Evolutionary conservation across 1,140 invertebrate genomes (phyloP), one percentile per base, ranked within the genome.

Genomic region (Drosophila fuyamai): DNA sequence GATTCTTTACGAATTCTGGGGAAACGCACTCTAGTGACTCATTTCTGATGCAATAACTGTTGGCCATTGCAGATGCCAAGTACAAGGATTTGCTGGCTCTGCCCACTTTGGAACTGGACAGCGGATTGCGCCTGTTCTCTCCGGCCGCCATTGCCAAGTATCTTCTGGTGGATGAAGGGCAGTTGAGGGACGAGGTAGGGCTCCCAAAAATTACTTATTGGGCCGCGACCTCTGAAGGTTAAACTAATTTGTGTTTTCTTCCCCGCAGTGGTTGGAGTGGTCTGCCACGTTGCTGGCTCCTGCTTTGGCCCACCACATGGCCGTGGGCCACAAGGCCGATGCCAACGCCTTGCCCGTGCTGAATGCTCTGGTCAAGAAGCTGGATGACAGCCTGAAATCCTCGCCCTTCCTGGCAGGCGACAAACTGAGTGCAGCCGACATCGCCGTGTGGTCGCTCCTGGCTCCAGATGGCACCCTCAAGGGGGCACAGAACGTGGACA

Each of bases 191-290:
- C 58, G 91, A 92, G 83, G 91, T 92, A 71, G 73, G 71, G 36
- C 60, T 59, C 16, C 46, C 62, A 62, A 66, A 66, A 62, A 29
- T 23, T 1, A 18, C 23, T 13, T 35, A n/a, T 38, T 50, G 41
- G 18, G 32, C 38, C 10, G 13, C 46, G 75, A 78, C 67, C 59
- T 27, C 32, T 80, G 63, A 88, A 88, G 84, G 84, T 88, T 78
- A 88, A 84, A 84, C 35, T 14, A 67, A 89, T 89, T 77, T 29
- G 2, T 18, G 32, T 53, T 40, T 32, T 43, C 76, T 78, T 88
- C 40, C 29, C 12, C 48, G n/a, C 94, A 95, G 91, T 96, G 96
- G 94, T 91, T 96, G 53, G 96, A 97, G 92, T 97, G 96, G 96
- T 96, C 97, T 68, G 93, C 94, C 44, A 94, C 94, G 10, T 93